Conservation (phyloP, 2,113 vertebrate species). For the Zosterops japonicus region DNA sequence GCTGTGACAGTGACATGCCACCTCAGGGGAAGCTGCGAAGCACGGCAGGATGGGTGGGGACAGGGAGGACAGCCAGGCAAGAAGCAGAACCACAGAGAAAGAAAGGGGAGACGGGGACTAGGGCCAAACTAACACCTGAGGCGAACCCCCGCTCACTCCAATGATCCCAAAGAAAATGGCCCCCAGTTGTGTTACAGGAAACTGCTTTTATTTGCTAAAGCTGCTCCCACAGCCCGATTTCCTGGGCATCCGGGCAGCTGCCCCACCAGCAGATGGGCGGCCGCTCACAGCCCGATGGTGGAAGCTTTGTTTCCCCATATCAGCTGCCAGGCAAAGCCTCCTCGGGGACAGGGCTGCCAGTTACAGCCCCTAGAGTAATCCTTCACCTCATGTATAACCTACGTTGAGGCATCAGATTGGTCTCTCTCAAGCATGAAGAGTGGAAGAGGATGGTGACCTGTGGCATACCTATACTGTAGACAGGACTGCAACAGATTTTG, state of each 20-base stretch:
- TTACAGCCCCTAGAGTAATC: too few species aligned
- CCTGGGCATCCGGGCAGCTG: background rate
- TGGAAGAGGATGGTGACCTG: background rate
- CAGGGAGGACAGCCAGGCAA: background rate
- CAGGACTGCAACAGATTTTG: background rate
- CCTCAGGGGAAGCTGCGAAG: accelerated
- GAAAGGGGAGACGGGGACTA: accelerated
- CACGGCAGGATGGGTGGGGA: accelerated
- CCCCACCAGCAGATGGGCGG: accelerated
- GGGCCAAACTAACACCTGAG: background rate
- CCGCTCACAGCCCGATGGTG: accelerated
- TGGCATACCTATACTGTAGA: accelerated
- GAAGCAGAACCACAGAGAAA: too few species aligned
- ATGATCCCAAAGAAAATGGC: too few species aligned
- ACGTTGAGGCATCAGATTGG: background rate
- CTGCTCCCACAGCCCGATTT: accelerated
- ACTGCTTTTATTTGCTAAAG: background rate
- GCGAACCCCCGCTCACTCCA: accelerated
- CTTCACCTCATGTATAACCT: background rate
- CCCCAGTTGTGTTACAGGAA: accelerated
- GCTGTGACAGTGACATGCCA: accelerated
- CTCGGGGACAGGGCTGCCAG: background rate
- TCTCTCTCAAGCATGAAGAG: background rate
- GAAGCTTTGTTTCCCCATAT: too few species aligned
- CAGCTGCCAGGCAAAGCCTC: accelerated